Evolutionary conservation across 2,888 invertebrate species (phyloP).

Genomic region (Chrysolina haemoptera): DNA sequence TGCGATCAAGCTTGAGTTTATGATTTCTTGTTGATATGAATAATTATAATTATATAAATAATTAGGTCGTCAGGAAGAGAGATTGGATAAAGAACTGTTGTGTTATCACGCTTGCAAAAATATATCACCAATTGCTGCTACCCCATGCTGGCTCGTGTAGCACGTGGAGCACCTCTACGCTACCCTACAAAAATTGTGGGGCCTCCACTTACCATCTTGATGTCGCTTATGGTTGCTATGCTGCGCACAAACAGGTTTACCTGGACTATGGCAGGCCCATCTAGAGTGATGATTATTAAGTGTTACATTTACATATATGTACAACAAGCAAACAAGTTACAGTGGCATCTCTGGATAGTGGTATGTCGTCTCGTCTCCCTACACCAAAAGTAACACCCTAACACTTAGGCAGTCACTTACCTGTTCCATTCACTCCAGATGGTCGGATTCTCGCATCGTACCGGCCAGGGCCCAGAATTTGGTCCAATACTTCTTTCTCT

Average conservation of each 20-base stretch:
- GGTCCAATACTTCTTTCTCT: constrained; percentile 94
- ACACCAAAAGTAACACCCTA: constrained; percentile 47
- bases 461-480: constrained; percentile 90
- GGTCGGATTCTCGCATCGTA: constrained; percentile 95
- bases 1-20: too few relatives aligned
- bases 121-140: constrained; percentile 56
- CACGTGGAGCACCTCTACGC: constrained; percentile 65
- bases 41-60: not conserved
- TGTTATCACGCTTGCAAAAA: constrained; percentile 37
- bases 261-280: constrained; percentile 96
- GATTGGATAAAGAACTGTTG: constrained; percentile 46
- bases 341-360: constrained; percentile 51
- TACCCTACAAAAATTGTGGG: constrained; percentile 66
- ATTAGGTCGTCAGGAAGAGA: not conserved
- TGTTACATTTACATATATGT: constrained; percentile 66
- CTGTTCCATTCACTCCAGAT: constrained; percentile 94
- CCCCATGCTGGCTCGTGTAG: constrained; percentile 67
- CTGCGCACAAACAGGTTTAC: constrained; percentile 98
- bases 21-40: too few relatives aligned
- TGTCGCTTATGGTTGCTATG: constrained; percentile 98
- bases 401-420: constrained; percentile 72
- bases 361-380: constrained; percentile 48
- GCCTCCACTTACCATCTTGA: constrained; percentile 94
- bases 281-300: constrained; percentile 73
- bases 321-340: constrained; percentile 62